Evolutionary conservation across 1,140 invertebrate genomes (phyloP).

Genomic region (Brachionus rubens): DNA sequence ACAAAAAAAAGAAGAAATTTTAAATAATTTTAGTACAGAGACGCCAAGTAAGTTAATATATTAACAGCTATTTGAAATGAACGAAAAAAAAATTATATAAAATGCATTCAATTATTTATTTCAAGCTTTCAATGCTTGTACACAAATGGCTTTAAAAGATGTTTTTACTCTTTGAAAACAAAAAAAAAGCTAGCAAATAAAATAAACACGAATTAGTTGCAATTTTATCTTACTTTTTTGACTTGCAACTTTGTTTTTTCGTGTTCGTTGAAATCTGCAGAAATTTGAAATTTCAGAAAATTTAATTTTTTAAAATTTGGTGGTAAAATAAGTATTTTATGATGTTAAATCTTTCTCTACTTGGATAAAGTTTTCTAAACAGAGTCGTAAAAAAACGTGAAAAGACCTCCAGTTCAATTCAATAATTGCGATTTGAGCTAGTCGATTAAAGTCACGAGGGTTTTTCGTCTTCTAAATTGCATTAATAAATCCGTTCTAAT

Average conservation of each 20-base stretch:
- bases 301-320: too few species aligned
- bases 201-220: background rate
- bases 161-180: constrained; percentile 20
- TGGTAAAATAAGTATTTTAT: too few species aligned
- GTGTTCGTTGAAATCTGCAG: too few species aligned
- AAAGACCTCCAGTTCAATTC: too few species aligned
- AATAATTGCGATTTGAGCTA: too few species aligned
- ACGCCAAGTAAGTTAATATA: constrained; percentile 15
- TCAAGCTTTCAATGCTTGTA: constrained; percentile 9
- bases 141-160: background rate
- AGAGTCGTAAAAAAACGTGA: too few species aligned
- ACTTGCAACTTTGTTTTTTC: background rate
- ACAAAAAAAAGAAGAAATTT: background rate
- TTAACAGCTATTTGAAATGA: background rate
- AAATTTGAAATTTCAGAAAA: too few species aligned
- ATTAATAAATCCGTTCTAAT: too few species aligned
- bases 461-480: too few species aligned
- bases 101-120: constrained; percentile 40
- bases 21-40: background rate
- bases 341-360: too few species aligned
- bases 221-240: constrained; percentile 15
- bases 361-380: too few species aligned
- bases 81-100: constrained; percentile 6
- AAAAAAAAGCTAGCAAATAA: background rate
- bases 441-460: too few species aligned